Percentiles rank a stretch among this genome's conserved stretches.
phyloP scores from a whole-genome alignment of 2,113 vertebrate species.

The Gallinago media region DNA sequence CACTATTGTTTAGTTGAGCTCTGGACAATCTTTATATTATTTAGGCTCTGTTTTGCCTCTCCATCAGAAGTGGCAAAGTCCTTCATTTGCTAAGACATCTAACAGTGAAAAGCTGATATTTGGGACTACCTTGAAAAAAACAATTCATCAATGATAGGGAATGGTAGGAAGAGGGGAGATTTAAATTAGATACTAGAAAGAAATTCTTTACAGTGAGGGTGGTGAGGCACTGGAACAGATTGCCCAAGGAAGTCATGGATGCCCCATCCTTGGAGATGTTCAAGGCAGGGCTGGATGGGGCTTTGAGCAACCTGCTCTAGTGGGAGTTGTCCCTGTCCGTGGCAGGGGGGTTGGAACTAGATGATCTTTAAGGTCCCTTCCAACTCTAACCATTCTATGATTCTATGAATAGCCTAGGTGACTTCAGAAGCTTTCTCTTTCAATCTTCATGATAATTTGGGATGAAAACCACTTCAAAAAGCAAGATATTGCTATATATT shows the following conservation, averaged over 20 bases:
- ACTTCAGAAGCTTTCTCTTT: not conserved
- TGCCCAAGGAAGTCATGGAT: too few relatives aligned
- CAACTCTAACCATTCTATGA: too few relatives aligned
- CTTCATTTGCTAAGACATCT: not conserved
- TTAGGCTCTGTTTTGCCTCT: not conserved
- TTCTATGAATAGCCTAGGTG: not conserved
- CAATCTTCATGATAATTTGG: not conserved
- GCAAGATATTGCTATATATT: not conserved
- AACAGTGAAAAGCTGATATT: not conserved
- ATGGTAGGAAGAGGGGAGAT: too few relatives aligned
- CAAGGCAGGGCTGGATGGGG: too few relatives aligned
- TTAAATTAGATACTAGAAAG: too few relatives aligned
- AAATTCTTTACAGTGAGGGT: too few relatives aligned
- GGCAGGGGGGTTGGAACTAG: too few relatives aligned
- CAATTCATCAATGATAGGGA: not conserved
- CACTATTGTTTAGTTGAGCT: not conserved
- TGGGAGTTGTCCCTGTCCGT: too few relatives aligned
- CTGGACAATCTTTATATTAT: not conserved
- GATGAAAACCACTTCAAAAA: not conserved
- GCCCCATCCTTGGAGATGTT: too few relatives aligned
- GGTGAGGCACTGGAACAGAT: too few relatives aligned
- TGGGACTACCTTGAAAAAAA: not conserved
- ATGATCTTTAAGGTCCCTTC: too few relatives aligned
- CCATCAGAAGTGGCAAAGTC: not conserved
- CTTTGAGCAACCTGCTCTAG: too few relatives aligned